Base-by-base conservation (phyloP, 2,113 vertebrate genomes). In the Hemicordylus capensis region DNA sequence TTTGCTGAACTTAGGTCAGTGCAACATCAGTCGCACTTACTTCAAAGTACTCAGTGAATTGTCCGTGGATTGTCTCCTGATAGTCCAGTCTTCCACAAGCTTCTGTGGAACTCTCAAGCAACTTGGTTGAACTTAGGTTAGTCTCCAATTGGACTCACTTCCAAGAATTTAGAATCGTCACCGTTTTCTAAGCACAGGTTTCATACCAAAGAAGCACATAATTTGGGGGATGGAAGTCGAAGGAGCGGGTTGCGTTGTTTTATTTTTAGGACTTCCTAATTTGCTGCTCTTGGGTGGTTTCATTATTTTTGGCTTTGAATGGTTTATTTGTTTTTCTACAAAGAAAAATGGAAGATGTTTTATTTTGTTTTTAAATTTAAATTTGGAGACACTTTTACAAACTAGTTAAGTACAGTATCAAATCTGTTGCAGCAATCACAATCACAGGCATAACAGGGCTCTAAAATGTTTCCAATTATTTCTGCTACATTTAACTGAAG, bases 361-460 rank as follows among this genome's bases (percentile, higher is more conserved):
- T 75, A 74, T 34, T 28, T 59, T 3, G 37, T 76, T 51, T 26
- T 39, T 31, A 34, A 81, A 88, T 80, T 39, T 78, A 82, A 88
- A 88, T 51, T 72, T 77, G 56, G 80, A 75, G 8, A 39, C 42
- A 17, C 9, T 76, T 90, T 87, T 34, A 74, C n/a, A 89, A 83
- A 11, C 85, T 67, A 67, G 11, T 89, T 84, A 54, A 72, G 74
- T 46, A 69, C 72, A 48, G 72, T 72, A 28, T 67, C 9, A 3
- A 84, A 86, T 74, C 87, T 87, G 61, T 70, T 77, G 39, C 66
- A 88, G 75, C 92, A 91, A 84, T 82, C 89, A 44, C 80, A 83
- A 84, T 72, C 5, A 4, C 20, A 67, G 78, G 63, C 80, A 76
- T 67, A 81, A 63, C 46, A 69, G 34, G n/a, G 73, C 37, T 61